Evolutionary conservation across 2,113 vertebrate species (phyloP).

Genomic region (Eclectus roratus): DNA sequence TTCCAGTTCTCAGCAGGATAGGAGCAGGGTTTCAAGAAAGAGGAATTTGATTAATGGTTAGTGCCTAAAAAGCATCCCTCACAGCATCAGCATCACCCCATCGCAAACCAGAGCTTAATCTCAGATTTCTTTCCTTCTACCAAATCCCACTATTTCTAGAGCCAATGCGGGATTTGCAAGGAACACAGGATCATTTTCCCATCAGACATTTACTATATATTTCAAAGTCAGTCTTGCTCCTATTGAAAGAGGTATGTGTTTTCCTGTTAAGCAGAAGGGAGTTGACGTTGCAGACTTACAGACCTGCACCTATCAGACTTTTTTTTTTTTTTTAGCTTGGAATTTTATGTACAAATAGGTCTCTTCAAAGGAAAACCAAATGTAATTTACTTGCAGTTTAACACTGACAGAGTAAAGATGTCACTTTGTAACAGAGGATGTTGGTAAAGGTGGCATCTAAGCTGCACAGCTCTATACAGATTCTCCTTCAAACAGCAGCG

Average conservation of each 20-base stretch:
- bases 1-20: not conserved
- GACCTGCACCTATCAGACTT: not conserved
- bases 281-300: not conserved
- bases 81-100: not conserved
- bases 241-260: not conserved
- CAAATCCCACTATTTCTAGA: not conserved
- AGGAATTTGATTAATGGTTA: not conserved
- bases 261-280: not conserved
- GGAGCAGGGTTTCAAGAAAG: not conserved
- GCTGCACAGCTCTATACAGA: not conserved
- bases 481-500: not conserved
- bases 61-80: not conserved
- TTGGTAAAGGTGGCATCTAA: not conserved
- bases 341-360: not conserved
- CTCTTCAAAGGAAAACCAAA: not conserved
- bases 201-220: not conserved
- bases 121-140: not conserved
- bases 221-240: not conserved
- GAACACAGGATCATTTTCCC: not conserved
- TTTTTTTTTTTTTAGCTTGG: not conserved
- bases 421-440: not conserved
- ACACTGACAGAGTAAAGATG: not conserved
- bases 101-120: not conserved
- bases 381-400: not conserved
- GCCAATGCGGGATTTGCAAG: not conserved